These are phyloP conservation scores for Calypte anna DNA, from an alignment of 2,113 vertebrate genomes.

Conservation along the genomic window DNA sequence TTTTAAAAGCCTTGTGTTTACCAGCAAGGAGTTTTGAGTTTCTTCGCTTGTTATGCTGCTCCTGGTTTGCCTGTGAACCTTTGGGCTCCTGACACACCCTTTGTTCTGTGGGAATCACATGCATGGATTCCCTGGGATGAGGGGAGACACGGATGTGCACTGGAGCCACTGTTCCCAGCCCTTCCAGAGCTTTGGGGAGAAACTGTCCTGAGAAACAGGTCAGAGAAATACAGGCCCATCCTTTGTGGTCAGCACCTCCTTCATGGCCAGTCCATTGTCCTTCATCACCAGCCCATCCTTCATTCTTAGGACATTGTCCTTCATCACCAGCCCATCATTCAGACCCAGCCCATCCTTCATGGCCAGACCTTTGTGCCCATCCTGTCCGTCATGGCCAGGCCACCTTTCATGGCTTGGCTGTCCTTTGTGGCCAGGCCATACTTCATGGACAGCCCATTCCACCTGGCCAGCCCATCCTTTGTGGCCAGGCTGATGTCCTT, in stretches of 20 bases:
- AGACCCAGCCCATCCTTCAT: accelerated
- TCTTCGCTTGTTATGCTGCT: background rate
- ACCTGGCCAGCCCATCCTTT: background rate
- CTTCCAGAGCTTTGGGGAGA: background rate
- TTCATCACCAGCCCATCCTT: background rate
- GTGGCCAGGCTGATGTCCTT: too few relatives aligned
- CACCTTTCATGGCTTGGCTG: too few relatives aligned
- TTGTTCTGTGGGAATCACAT: accelerated
- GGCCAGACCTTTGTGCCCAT: background rate
- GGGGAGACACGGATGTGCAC: accelerated
- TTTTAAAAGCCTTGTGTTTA: background rate
- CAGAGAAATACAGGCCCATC: too few relatives aligned
- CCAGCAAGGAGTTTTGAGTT: background rate
- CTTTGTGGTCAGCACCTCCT: too few relatives aligned
- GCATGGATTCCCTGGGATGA: background rate
- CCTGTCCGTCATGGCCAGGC: background rate
- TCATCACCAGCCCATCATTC: background rate
- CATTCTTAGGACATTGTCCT: background rate
- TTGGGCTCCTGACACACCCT: background rate
- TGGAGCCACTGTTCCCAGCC: background rate
- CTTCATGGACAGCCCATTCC: too few relatives aligned
- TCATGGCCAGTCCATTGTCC: too few relatives aligned
- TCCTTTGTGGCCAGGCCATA: background rate
- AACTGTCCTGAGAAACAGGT: background rate
- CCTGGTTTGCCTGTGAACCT: background rate